Evolutionary conservation across 2,113 vertebrate species (phyloP).

Genomic region (Lycaon pictus): DNA sequence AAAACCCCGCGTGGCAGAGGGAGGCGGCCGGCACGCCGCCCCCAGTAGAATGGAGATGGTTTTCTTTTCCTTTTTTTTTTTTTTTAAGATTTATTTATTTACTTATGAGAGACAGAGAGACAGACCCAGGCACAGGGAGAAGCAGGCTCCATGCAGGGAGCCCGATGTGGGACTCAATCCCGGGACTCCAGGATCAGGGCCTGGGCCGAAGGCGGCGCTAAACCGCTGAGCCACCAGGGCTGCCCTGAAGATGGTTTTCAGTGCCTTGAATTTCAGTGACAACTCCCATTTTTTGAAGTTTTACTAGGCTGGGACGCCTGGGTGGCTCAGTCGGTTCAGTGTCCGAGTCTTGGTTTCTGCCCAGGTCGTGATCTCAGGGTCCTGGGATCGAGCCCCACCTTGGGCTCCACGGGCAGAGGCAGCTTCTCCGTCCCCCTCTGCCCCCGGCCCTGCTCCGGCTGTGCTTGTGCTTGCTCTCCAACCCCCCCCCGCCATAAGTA

Average conservation of each 20-base stretch:
- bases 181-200: too few relatives aligned
- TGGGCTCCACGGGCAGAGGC: background rate
- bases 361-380: background rate
- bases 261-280: background rate
- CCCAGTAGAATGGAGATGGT: too few relatives aligned
- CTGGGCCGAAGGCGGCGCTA: too few relatives aligned
- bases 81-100: too few relatives aligned
- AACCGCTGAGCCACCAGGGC: too few relatives aligned
- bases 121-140: too few relatives aligned
- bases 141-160: too few relatives aligned
- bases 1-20: background rate
- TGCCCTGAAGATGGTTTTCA: background rate
- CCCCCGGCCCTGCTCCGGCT: background rate
- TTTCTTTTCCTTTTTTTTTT: too few relatives aligned
- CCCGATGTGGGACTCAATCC: too few relatives aligned
- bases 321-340: background rate
- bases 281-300: background rate
- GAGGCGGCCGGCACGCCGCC: too few relatives aligned
- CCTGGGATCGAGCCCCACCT: background rate
- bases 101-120: too few relatives aligned
- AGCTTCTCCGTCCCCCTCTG: background rate
- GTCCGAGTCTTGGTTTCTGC: background rate
- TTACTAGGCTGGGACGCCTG: background rate
- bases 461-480: background rate
- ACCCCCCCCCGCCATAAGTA: background rate